These are phyloP conservation scores for Hassar affinis DNA, from an alignment of 2,113 vertebrate species.

Conservation along the genomic window DNA sequence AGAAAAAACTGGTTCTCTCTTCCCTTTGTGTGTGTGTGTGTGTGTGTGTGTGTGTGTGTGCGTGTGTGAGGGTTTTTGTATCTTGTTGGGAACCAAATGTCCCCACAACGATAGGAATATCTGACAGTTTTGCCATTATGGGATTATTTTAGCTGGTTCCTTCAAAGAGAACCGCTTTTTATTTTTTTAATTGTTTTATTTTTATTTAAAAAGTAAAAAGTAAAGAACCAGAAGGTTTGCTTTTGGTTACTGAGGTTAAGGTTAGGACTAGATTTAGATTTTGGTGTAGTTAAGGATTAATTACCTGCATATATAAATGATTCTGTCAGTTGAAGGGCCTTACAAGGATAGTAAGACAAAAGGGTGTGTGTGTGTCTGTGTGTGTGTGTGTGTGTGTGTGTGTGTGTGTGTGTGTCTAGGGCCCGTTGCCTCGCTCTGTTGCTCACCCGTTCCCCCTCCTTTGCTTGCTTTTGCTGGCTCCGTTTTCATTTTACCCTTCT, in stretches of 20 bases:
- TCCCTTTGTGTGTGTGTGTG: constrained; percentile 47
- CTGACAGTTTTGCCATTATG: not conserved
- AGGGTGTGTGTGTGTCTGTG: constrained; percentile 19
- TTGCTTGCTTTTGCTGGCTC: constrained; percentile 58
- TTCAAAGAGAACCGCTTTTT: not conserved
- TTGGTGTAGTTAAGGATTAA: not conserved
- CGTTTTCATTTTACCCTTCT: constrained; percentile 61
- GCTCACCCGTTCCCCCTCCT: constrained; percentile 51
- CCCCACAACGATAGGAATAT: not conserved
- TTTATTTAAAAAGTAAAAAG: not conserved
- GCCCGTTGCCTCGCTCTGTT: constrained; percentile 65
- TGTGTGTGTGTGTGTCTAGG: constrained; percentile 52
- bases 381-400: constrained; percentile 35
- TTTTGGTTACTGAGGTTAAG: not conserved
- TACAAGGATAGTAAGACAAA: not conserved
- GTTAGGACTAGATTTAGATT: not conserved
- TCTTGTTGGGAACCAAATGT: not conserved
- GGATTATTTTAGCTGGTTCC: not conserved
- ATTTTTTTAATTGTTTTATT: not conserved
- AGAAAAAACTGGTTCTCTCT: constrained; percentile 56
- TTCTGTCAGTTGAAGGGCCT: not conserved
- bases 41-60: constrained; percentile 47
- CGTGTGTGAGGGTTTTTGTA: constrained; percentile 4
- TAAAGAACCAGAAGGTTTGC: not conserved
- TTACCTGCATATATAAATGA: not conserved